Base-by-base conservation (phyloP, 2,797 vertebrate species). In the Tenualosa thibaudeaui region DNA sequence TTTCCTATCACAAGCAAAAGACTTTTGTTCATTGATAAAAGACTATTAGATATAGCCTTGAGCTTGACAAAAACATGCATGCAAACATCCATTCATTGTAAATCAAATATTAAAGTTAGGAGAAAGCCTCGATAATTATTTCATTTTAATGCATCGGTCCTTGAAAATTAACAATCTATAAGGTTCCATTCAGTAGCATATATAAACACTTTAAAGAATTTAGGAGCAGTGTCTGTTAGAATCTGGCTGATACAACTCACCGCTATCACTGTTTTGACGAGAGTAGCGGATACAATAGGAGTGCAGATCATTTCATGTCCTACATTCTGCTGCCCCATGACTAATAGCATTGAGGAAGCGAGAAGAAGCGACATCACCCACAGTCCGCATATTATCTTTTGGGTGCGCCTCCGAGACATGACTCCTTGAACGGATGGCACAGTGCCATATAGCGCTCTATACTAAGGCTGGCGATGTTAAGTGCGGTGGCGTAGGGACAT, bases 401-500 rank as follows among this genome's bases (percentile, higher is more conserved):
- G 95, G 89, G 95, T 96, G 88, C 96, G 93, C 88, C 95, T 95
- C 40, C 94, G 92, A 83, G 96, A 96, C 96, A 96, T 96, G 91
- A 96, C 94, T 86, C 96, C 89, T 95, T 96, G 91, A 96, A 96
- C 49, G 95, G 95, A 90, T 95, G 95, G 91, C 96, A 96, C 91
- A 96, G 95, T 89, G 96, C 96, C 94, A 96, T 93, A 91, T 95
- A 96, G 84, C 96, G 92, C 88, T 96, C 96, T 84, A 94, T 87
- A 54, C 96, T 96, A 81, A 96, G 94, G 91, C 96, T 96, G 92
- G 95, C 93, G 81, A 96, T 95, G 81, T 96, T 96, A 87, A 96
- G 93, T 0, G 95, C 95, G 0, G 96, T 96, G 90, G 96, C 96
- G 0, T 95, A 96, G 86, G 96, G 95, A 92, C 96, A 96, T 90